Conservation (phyloP, 2,888 invertebrate species). For the Silvanus unidentatus region DNA sequence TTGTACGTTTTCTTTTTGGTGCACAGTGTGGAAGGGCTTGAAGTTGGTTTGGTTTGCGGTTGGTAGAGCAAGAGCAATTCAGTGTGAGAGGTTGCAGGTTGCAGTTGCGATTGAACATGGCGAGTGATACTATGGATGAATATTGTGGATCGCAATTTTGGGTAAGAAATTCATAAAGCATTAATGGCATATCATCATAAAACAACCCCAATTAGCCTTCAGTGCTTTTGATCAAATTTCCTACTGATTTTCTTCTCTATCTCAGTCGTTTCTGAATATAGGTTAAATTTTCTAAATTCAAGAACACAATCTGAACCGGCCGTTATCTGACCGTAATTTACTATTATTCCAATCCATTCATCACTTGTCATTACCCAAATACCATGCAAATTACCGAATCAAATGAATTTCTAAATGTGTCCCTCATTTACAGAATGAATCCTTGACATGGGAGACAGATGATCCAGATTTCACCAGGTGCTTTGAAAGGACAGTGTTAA, state of each 20-base stretch:
- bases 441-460: slow-evolving; percentile 72
- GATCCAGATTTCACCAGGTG: slow-evolving; percentile 81
- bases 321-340: neutral
- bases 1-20: too few species aligned
- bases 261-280: too few species aligned
- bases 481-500: slow-evolving; percentile 83
- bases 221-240: neutral
- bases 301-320: neutral
- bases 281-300: neutral
- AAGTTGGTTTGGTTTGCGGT: too few species aligned
- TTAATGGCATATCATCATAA: too few species aligned
- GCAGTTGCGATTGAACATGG: slow-evolving; percentile 37
- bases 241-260: neutral
- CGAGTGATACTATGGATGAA: slow-evolving; percentile 60
- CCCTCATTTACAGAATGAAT: slow-evolving; percentile 61
- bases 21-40: too few species aligned
- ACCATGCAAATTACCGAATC: too few species aligned
- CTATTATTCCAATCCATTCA: too few species aligned
- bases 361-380: too few species aligned
- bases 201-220: too few species aligned
- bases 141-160: slow-evolving; percentile 77
- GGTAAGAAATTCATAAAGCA: slow-evolving; percentile 54
- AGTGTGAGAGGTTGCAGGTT: slow-evolving; percentile 5
- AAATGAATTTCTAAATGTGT: neutral
- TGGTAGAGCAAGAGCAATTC: too few species aligned